Conservation (phyloP, 2,113 vertebrate species). For the Numenius arquata region DNA sequence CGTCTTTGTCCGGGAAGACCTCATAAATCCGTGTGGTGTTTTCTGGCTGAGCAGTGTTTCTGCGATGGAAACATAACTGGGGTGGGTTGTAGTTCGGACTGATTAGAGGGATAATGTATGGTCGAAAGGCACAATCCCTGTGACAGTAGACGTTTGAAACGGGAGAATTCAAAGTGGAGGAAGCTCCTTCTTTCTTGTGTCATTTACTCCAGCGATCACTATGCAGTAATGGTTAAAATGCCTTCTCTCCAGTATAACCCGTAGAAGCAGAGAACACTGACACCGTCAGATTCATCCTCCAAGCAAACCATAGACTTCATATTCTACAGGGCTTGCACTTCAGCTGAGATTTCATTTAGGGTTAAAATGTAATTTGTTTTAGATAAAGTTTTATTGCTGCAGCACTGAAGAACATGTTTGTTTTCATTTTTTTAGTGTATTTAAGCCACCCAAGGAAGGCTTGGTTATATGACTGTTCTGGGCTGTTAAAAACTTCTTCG, state of each 20-base stretch:
- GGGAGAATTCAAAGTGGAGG: background rate
- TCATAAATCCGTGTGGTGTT: background rate
- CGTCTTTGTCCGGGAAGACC: background rate
- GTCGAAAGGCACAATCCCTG: background rate
- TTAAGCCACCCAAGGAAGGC: background rate
- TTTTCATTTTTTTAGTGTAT: background rate
- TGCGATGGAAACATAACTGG: background rate
- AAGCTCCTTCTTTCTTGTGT: background rate
- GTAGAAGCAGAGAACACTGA: background rate
- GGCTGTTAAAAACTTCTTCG: background rate
- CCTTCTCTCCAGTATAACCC: background rate
- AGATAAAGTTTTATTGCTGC: background rate
- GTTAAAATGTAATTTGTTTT: background rate
- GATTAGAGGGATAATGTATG: background rate
- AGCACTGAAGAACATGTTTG: background rate
- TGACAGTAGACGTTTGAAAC: background rate
- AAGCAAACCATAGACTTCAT: background rate
- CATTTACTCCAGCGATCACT: background rate
- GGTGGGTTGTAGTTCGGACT: background rate
- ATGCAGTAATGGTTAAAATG: background rate
- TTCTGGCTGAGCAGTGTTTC: background rate
- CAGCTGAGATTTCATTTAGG: background rate
- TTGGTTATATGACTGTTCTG: background rate
- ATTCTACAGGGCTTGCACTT: background rate
- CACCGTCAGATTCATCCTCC: background rate